phyloP scores from a whole-genome alignment of 2,797 vertebrate species.

The Limosa lapponica region DNA sequence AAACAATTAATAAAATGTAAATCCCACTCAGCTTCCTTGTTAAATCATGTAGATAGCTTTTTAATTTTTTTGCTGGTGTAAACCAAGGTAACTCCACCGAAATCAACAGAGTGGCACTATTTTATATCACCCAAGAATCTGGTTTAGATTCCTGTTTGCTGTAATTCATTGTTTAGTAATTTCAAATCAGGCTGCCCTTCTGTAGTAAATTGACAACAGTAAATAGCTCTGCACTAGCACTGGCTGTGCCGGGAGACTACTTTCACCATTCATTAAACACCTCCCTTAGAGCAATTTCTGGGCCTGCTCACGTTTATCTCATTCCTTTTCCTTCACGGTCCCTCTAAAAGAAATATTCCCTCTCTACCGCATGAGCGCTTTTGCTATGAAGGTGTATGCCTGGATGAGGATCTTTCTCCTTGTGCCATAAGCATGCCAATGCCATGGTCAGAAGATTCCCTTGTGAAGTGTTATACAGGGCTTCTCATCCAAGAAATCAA shows the following conservation, averaged over 20 bases:
- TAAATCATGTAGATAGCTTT: not conserved
- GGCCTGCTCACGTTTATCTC: not conserved
- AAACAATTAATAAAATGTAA: not conserved
- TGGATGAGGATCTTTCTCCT: not conserved
- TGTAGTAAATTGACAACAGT: not conserved
- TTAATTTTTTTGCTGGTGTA: not conserved
- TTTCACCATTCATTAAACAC: not conserved
- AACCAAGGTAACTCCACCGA: not conserved
- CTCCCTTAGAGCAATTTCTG: not conserved
- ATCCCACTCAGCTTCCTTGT: not conserved
- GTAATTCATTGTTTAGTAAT: not conserved
- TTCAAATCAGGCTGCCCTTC: not conserved
- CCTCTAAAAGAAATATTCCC: not conserved
- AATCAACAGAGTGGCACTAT: not conserved
- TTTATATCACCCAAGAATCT: not conserved
- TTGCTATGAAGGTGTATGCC: accelerated
- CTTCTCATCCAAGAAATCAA: not conserved
- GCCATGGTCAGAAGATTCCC: not conserved
- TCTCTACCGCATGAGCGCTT: not conserved
- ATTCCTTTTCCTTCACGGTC: not conserved
- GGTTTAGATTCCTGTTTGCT: not conserved
- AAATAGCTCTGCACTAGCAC: not conserved
- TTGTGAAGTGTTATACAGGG: not conserved
- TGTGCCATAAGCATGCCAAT: not conserved
- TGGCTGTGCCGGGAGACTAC: not conserved